Evolutionary conservation across 2,113 vertebrate genomes (phyloP), one percentile per base, ranked within the genome.

Genomic region (Andinoacara biseriatus): DNA sequence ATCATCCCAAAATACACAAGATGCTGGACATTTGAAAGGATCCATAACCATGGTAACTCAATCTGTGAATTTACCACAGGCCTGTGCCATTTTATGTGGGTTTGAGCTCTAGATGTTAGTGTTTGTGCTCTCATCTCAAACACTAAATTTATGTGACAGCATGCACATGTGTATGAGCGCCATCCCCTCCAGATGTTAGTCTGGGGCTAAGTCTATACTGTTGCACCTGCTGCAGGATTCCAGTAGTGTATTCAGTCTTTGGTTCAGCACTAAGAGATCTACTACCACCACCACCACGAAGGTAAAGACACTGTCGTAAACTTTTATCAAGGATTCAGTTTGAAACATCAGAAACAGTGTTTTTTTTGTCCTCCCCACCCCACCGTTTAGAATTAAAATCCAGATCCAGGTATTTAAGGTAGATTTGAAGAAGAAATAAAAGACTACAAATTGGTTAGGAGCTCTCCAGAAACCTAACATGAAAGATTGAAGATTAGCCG

Each of bases 11-110:
- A 85, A 85, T 60, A 78, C 26, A 38, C 79, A 76, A 76, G 60
- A 22, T 76, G 61, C 74, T 61, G 57, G 59, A 83, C 62, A 43
- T 56, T 57, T 74, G 22, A 33, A 49, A 6, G 74, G 79, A 78
- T 84, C 56, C 58, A 78, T 79, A 83, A 91, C 87, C 84, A 87
- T 84, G 87, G 85, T 59, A 89, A 89, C 77, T 58, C 14, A 15
- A 85, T 77, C 74, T 78, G 65, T 22, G 78, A 54, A 54, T 82
- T 76, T 11, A 67, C 54, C 35, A 7, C 35, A 56, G 74, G 65
- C 77, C 26, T 62, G 76, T 60, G 54, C 43, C 2, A 2, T 17
- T 40, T 40, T 65, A n/a, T 80, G 81, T 78, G 80, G 29, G 74
- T 83, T 76, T 57, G 46, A 33, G 74, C 69, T 62, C 58, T 76